Evolutionary conservation across 2,113 vertebrate genomes (phyloP), one percentile per base, ranked within the genome.

Genomic region (Chelonoidis abingdonii): DNA sequence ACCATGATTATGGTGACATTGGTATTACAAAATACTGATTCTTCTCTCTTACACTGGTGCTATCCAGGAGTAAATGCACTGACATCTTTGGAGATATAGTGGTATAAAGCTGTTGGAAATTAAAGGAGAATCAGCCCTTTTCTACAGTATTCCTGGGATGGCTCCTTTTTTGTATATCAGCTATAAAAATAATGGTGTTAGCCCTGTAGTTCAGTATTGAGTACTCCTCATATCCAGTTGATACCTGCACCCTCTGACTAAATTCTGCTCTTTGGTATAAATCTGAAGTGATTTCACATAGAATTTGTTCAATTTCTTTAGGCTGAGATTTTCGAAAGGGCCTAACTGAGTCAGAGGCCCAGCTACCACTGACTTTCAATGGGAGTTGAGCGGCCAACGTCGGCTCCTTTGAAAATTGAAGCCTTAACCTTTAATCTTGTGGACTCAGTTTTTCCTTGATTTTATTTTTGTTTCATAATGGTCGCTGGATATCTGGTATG

Each of bases 391-490:
- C 17, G 44, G 76, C 17, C 57, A 50, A 47, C 8, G 10, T 41
- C 27, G 10, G 69, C 52, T 35, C 62, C 49, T 54, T 31, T 49
- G 19, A 72, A 78, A 44, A 86, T 16, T 79, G 72, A 72, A 88
- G 38, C 44, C 22, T 84, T 24, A 56, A 31, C 17, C 75, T 84
- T 72, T 78, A 41, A 62, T 49, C 86, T 78, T 29, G 47, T 78
- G 10, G 29, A 57, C 12, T 35, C 90, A 3, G 9, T 16, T 50
- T n/a, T 29, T 54, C 2, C 57, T 21, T 0, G 9, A 47, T 0
- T 54, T 57, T 5, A 53, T 89, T 91, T 92, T 95, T 83, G 19
- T 88, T 80, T 49, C 83, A 35, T 52, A 69, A 13, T 13, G 72
- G 21, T 83, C 89, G 35, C 17, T 54, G 44, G 19, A 56, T 86